phyloP scores from a whole-genome alignment of 1,140 invertebrate genomes.

The Brachystomella parvula region DNA sequence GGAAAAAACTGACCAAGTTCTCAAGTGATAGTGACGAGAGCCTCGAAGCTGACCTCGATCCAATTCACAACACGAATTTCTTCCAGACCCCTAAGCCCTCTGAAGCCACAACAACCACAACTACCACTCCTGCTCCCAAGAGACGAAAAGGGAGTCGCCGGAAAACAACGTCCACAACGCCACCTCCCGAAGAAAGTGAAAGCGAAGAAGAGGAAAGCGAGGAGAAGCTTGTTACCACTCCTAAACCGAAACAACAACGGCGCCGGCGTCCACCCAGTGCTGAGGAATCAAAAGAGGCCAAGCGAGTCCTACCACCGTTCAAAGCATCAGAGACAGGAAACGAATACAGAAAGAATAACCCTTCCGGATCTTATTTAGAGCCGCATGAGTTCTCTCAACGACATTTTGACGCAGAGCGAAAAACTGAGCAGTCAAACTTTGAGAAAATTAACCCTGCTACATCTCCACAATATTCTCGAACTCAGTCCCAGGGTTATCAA shows the following conservation, averaged over 20 bases:
- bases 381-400: neutral
- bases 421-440: neutral
- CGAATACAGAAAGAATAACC: neutral
- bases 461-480: neutral
- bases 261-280: neutral
- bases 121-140: conserved; percentile 5
- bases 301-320: neutral
- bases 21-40: conserved; percentile 1
- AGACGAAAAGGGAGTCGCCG: neutral
- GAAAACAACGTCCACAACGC: neutral
- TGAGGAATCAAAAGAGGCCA: neutral
- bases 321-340: neutral
- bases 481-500: neutral
- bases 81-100: neutral
- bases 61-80: conserved; percentile 6
- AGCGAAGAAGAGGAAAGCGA: neutral
- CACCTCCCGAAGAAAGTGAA: neutral
- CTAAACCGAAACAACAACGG: neutral
- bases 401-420: too few relatives aligned
- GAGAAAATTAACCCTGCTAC: neutral
- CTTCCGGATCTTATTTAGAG: neutral
- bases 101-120: conserved; percentile 19
- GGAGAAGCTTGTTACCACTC: neutral
- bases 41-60: conserved; percentile 17
- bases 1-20: conserved; percentile 7